Base-by-base conservation (phyloP, 2,797 vertebrate species). In the Allenopithecus nigroviridis region DNA sequence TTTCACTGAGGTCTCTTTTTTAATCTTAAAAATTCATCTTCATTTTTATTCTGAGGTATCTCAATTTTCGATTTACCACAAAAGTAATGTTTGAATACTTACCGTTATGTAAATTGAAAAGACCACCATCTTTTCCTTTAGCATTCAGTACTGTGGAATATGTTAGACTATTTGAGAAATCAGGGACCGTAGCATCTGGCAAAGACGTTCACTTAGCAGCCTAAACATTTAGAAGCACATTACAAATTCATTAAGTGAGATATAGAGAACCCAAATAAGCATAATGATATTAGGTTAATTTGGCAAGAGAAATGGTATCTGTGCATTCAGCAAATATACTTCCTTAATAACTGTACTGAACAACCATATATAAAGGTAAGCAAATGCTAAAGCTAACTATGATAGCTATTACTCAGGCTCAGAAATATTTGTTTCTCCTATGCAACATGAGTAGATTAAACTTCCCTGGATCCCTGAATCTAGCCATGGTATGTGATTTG, bases 91-190 rank as follows among this genome's bases (percentile, higher is more conserved):
- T 68, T 75, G 8, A 57, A 85, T 39, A 70, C 41, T 90, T 50
- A 64, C 13, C 17, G 84, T 84, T 92, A 68, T 19, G 6, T 57
- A 93, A 89, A 83, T 78, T 50, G 11, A 72, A 85, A 95, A 95
- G 21, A 26, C 5, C 26, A 59, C 39, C 22, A 72, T 48, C 26
- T 92, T 95, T 39, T 68, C 14, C 48, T 68, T 81, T 72, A 80
- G 19, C 36, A 53, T 89, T 68, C 61, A 72, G 43, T 43, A 84
- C 5, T 33, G 19, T 55, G 28, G 26, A 76, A 68, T 41, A 36
- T 75, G 36, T 50, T 78, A 83, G 53, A 24, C 46, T 59, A 81
- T 48, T 79, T 92, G 81, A 85, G 72, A 96, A 96, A 94, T 24
- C 17, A 94, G 70, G 11, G 24, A 92, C 26, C n/a, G 36, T 2